Conservation (phyloP, 2,888 invertebrate genomes). For the Tachina lurida region DNA sequence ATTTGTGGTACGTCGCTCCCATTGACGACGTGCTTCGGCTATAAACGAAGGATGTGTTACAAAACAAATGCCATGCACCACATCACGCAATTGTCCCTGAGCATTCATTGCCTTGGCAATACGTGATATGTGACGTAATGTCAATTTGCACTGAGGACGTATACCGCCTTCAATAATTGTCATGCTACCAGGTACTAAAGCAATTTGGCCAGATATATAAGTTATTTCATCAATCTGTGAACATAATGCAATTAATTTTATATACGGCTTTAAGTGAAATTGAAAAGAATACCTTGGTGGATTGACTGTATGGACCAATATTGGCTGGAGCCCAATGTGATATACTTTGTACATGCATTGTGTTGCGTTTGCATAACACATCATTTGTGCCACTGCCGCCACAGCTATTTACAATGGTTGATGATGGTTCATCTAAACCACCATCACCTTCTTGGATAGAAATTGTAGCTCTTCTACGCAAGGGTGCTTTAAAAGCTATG, state of each 20-base stretch:
- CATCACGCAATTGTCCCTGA: constrained; percentile 90
- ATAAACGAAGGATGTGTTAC: constrained; percentile 89
- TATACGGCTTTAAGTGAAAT: not conserved
- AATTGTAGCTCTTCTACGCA: constrained; percentile 77
- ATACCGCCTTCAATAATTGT: constrained; percentile 90
- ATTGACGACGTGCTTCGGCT: constrained; percentile 90
- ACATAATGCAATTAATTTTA: constrained; percentile 5
- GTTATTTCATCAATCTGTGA: constrained; percentile 90
- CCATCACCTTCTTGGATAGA: constrained; percentile 71
- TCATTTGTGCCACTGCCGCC: constrained; percentile 45
- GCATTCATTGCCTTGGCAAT: constrained; percentile 92
- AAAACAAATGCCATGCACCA: constrained; percentile 95
- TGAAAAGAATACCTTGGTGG: constrained; percentile 86
- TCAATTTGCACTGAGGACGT: constrained; percentile 91
- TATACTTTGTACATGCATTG: constrained; percentile 97
- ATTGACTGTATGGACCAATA: constrained; percentile 98
- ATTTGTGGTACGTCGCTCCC: constrained; percentile 92
- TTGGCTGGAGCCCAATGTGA: constrained; percentile 99
- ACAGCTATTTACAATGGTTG: constrained; percentile 34
- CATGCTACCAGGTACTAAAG: constrained; percentile 92
- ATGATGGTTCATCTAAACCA: constrained; percentile 47
- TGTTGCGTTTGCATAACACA: constrained; percentile 85
- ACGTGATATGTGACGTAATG: constrained; percentile 91
- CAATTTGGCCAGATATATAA: constrained; percentile 96
- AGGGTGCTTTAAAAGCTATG: constrained; percentile 84